Base-by-base conservation (phyloP, 2,113 vertebrate species). In the Epinephelus fuscoguttatus region DNA sequence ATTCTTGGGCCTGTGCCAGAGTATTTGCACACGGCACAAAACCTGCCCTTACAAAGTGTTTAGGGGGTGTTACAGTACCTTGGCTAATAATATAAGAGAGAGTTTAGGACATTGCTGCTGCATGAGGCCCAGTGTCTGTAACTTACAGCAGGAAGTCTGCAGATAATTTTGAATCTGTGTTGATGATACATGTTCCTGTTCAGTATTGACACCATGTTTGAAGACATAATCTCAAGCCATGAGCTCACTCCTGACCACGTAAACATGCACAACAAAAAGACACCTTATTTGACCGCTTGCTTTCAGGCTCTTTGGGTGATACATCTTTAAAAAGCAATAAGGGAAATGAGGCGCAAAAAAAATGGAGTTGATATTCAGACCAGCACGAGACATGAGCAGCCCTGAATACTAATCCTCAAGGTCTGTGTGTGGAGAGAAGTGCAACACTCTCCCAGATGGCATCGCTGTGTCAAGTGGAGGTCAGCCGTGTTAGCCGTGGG, bases 331-430 rank as follows among this genome's bases (percentile, higher is more conserved):
- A 53, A 40, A 55, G 75, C 19, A 75, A 60, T 42, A 42, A 71
- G 19, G 55, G 78, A 68, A 83, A 80, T 25, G 21, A 82, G 15
- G 33, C 19, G 11, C 19, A 63, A 3, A 21, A 37, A 15, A 30
- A 8, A 0, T 3, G 17, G 59, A 61, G 59, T 77, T 70, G 60
- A 66, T 56, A 25, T 56, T 40, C 40, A 49, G 57, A 45, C 8
- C n/a, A 18, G 14, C 47, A 27, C 21, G 15, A 47, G 68, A 45
- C 23, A 50, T 27, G 4, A 18, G 3, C 47, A 0, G 70, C 18
- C 17, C 56, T 69, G 86, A 84, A 92, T 84, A 75, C 68, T 83
- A 71, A 88, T 83, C 47, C 7, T 45, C 7, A 7, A 11, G 12
- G 61, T 77, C 27, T 72, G 62, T 30, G 6, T 45, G 76, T 7